Evolutionary conservation across 2,888 invertebrate genomes (phyloP), one percentile per base, ranked within the genome.

Genomic region (Sminthurinus aureus): DNA sequence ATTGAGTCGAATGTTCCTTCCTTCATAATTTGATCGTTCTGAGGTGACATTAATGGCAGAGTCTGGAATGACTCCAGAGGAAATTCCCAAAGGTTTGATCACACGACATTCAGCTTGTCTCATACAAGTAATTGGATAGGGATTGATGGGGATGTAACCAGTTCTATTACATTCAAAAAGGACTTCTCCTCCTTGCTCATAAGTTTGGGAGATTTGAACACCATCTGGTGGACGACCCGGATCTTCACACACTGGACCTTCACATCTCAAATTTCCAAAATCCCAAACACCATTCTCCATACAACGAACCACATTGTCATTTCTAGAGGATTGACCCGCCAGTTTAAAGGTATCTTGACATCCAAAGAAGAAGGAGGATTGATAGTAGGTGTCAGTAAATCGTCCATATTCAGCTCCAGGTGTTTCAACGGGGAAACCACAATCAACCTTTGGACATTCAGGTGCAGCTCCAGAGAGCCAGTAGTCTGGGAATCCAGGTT

Each of bases 181-280:
- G 0, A 98, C 96, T 91, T 97, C 96, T 0, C 98, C 96, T 22
- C 97, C 94, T 90, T 92, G 91, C 89, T 93, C 93, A 85, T 92
- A 92, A 73, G 92, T 92, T n/a, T 90, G 89, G 73, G 98, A 93
- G 67, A 95, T 91, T 91, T 98, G 98, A 86, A 93, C 92, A 26
- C 98, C 98, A 91, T 98, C 98, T 85, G 96, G 95, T 0, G 98
- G 98, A 89, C 96, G 93, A 0, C 98, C 97, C 0, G 98, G 98
- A 91, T 98, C 98, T 90, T 96, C 96, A 90, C 98, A 98, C 0
- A 98, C 98, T 3, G 98, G 98, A 24, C 98, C 98, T 92, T 98
- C 98, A 90, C 99, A 99, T 81, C 96, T 92, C 79, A 99, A 92
- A 90, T 97, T 97, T 51, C 98, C 98, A 90, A 98, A 98, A 91